Base-by-base conservation (phyloP, 1,140 invertebrate species). In the Fopius arisanus region DNA sequence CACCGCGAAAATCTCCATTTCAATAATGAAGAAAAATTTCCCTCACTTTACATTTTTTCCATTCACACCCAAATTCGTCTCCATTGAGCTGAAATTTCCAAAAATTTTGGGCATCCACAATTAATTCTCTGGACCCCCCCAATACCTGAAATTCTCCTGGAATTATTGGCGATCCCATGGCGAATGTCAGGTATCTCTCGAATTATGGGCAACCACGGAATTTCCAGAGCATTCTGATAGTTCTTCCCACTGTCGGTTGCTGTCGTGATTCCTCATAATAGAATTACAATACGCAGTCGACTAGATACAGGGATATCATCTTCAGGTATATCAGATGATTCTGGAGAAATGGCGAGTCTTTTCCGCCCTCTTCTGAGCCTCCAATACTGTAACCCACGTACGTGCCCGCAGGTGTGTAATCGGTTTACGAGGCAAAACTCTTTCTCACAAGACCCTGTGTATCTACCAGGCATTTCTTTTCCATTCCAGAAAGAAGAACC, bases 381-480 rank as follows among this genome's bases (percentile, higher is more conserved):
- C 37, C 70, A 65, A 71, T 71, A 71, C 70, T 23, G 26, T 62
- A 14, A n/a, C 29, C 16, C 14, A 33, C 12, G 70, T 71, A 71
- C 59, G 70, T 71, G 70, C 54, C 40, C 26, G 70, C 70, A 72
- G 70, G 70, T 72, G 70, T 63, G 70, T 72, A 72, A 72, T 72
- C 70, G 70, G 14, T 72, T 72, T 72, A 72, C 28, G 40, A 67
- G 28, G 16, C 31, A 65, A 66, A 67, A 70, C 48, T 70, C 29
- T 70, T 37, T 65, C 29, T 29, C 29, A 65, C 29, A 65, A 31
- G 62, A 29, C 14, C 21, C 54, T 31, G 28, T 68, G 21, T 19
- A 68, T 23, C 67, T 3, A 10, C 5, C 62, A 33, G 29, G 62
- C 28, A 33, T 65, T 31, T 65, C 29, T 65, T 65, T 37, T 65